Evolutionary conservation across 2,113 vertebrate genomes (phyloP), one percentile per base, ranked within the genome.

Genomic region (Corythoichthys haematopterus): DNA sequence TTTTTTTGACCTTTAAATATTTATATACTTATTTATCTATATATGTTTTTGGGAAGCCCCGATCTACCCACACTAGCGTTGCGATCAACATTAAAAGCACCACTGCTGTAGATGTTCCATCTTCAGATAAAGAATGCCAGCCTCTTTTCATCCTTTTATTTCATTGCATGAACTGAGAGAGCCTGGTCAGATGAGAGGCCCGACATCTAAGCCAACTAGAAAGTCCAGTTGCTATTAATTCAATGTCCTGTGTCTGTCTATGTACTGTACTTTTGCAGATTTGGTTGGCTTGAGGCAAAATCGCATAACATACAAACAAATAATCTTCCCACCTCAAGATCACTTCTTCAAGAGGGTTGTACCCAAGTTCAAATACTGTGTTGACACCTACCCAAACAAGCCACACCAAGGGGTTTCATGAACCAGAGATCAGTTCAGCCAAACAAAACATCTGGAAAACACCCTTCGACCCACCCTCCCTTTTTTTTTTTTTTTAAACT

Each of bases 391-490:
- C 60, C 38, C 43, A 62, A 62, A 62, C 60, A 62, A 46, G 45
- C 60, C 60, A 46, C 60, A 62, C 28, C 60, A 46, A 62, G n/a
- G 60, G 40, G 43, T 33, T 46, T 40, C 59, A 28, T 43, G 40
- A 62, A 62, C 59, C 59, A 62, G 40, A 28, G 59, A 62, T 46
- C 60, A 28, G 60, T 46, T 47, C 60, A 62, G 60, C 60, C 60
- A 62, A 62, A 45, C 43, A 62, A 46, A 11, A 45, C 43, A 33
- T 46, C 20, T 33, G 60, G 60, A 46, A 62, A 47, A 62, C 43
- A 46, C 60, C 43, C 60, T 33, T 13, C 13, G 10, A 46, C 28
- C 20, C 20, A 0, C 20, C 20, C 20, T 28, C 20, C 20, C 20
- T 28, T 28, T 28, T 28, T 28, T 61, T 58, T 43, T 43, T 8